Conservation (phyloP, 1,140 invertebrate genomes). For the Vanessa tameamea region DNA sequence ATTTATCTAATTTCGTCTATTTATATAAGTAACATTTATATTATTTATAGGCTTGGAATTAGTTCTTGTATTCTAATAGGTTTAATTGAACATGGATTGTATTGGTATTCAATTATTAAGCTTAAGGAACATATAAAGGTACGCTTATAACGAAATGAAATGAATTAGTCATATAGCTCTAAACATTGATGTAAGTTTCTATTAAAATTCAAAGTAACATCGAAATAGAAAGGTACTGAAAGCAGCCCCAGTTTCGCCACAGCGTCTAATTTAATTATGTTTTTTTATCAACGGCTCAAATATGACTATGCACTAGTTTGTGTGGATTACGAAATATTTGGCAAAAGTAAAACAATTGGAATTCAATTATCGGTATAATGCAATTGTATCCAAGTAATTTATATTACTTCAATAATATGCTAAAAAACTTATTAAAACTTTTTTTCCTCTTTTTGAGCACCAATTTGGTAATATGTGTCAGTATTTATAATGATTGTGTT, state of each 20-base stretch:
- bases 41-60: too few species aligned
- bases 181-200: not conserved
- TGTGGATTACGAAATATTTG: not conserved
- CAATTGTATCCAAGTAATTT: too few species aligned
- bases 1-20: not conserved
- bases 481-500: too few species aligned
- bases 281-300: conserved; percentile 21
- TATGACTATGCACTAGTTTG: conserved; percentile 7
- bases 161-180: not conserved
- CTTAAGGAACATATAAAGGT: not conserved
- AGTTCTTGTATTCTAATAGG: too few species aligned
- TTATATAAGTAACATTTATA: not conserved
- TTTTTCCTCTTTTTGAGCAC: too few species aligned
- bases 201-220: conserved; percentile 22
- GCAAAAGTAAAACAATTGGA: not conserved
- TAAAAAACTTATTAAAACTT: too few species aligned
- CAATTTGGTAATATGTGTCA: too few species aligned
- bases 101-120: not conserved
- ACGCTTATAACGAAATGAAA: not conserved
- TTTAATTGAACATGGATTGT: too few species aligned
- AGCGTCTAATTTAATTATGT: conserved; percentile 30
- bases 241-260: conserved; percentile 24
- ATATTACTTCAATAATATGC: too few species aligned
- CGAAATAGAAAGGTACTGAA: conserved; percentile 24
- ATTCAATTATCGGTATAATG: too few species aligned